Conservation (phyloP, 2,888 invertebrate species). For the Himalopsyche tibetana region DNA sequence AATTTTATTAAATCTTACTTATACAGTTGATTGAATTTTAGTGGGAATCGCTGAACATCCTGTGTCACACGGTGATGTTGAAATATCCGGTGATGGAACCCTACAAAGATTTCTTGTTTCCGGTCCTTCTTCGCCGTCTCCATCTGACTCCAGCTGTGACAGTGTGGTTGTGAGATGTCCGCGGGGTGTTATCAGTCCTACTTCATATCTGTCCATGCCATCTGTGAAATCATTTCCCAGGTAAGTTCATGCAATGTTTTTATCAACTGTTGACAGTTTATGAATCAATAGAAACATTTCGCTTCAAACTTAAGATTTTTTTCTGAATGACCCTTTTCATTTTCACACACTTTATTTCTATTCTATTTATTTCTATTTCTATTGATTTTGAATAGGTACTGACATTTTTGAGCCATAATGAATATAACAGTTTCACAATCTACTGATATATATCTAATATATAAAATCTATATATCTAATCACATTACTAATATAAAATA, state of each 20-base stretch:
- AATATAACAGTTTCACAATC: too few species aligned
- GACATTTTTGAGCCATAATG: too few species aligned
- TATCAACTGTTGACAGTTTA: neutral
- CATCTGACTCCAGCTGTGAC: slow-evolving; percentile 55
- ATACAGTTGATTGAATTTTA: slow-evolving; percentile 44
- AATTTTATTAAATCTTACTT: neutral
- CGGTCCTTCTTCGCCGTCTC: slow-evolving; percentile 59
- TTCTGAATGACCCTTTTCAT: too few species aligned
- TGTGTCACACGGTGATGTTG: slow-evolving; percentile 48
- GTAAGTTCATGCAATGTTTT: slow-evolving; percentile 68
- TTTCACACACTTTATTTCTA: too few species aligned
- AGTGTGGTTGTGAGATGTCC: slow-evolving; percentile 68
- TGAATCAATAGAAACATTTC: neutral
- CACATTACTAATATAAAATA: too few species aligned
- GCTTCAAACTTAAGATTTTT: too few species aligned
- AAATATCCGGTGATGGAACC: slow-evolving; percentile 54
- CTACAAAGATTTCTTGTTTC: slow-evolving; percentile 61
- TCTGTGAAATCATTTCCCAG: slow-evolving; percentile 91
- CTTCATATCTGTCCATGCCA: slow-evolving; percentile 91
- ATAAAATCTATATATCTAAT: too few species aligned
- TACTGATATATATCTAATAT: too few species aligned
- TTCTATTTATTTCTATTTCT: too few species aligned
- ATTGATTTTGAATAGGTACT: too few species aligned
- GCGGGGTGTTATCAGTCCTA: slow-evolving; percentile 78
- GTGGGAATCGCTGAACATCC: slow-evolving; percentile 62